These are phyloP conservation scores for Drosophila sulfurigaster DNA, from an alignment of 1,140 invertebrate species.

Conservation along the genomic window DNA sequence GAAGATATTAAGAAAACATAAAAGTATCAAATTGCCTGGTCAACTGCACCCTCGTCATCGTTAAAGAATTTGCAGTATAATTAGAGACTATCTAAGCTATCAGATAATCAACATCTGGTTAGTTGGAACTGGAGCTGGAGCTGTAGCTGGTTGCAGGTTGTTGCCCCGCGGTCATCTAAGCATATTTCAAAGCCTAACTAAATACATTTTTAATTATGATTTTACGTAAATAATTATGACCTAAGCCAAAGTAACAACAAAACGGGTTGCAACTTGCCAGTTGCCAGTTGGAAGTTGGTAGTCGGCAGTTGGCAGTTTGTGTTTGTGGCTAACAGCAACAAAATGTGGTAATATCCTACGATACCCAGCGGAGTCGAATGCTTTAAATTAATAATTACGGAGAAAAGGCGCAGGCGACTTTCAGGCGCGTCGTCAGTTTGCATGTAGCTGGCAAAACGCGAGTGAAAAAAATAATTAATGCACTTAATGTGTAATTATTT, in stretches of 20 bases:
- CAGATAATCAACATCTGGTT: constrained; percentile 8
- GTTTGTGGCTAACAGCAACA: constrained; percentile 19
- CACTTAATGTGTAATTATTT: constrained; percentile 84
- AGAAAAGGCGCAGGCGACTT: constrained; percentile 57
- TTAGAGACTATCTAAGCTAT: constrained; percentile 9
- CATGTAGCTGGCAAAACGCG: constrained; percentile 54
- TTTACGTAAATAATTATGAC: constrained; percentile 78
- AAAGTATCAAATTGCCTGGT: neutral
- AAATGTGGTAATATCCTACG: constrained; percentile 61
- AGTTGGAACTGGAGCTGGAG: constrained; percentile 7
- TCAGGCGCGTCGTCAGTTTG: constrained; percentile 41
- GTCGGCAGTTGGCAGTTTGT: constrained; percentile 31
- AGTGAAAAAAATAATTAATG: constrained; percentile 82
- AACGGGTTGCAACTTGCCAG: constrained; percentile 62
- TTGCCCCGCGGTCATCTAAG: constrained; percentile 34
- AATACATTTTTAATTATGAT: constrained; percentile 84
- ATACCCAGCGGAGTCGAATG: constrained; percentile 74
- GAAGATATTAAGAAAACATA: neutral
- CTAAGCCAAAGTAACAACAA: constrained; percentile 63
- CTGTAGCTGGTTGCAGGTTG: constrained; percentile 16
- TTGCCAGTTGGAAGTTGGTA: constrained; percentile 39
- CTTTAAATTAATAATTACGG: constrained; percentile 83
- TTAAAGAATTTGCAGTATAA: constrained; percentile 16
- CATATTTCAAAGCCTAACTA: constrained; percentile 72
- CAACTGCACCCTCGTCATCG: constrained; percentile 28